Evolutionary conservation across 1,140 invertebrate species (phyloP).

Genomic region (Chrysoperla carnea): DNA sequence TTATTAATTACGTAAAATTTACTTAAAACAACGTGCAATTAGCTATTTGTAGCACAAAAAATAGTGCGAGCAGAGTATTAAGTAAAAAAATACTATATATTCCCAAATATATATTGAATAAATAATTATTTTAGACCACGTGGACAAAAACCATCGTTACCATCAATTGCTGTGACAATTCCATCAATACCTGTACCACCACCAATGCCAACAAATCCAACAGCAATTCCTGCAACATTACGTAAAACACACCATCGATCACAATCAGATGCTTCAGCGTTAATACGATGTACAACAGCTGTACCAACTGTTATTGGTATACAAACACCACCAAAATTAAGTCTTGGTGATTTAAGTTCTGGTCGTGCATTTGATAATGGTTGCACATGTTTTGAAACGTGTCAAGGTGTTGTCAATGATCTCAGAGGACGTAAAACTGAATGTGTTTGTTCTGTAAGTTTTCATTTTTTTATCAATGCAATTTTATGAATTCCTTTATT

Average conservation of each 20-base stretch:
- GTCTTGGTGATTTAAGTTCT: slow-evolving; percentile 78
- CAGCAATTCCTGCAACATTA: slow-evolving; percentile 14
- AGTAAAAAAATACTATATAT: no score
- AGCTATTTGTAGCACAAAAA: no score
- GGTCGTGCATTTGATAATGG: slow-evolving; percentile 93
- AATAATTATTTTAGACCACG: background rate
- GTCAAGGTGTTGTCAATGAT: slow-evolving; percentile 55
- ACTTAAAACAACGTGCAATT: no score
- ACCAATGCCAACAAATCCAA: slow-evolving; percentile 21
- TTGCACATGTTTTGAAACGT: slow-evolving; percentile 57
- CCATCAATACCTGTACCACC: slow-evolving; percentile 19
- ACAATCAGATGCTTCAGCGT: slow-evolving; percentile 66
- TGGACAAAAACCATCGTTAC: background rate
- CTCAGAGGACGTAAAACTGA: slow-evolving; percentile 49
- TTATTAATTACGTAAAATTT: no score
- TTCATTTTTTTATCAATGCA: background rate
- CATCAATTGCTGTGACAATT: slow-evolving; percentile 17
- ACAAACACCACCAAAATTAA: slow-evolving; percentile 35
- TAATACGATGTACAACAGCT: slow-evolving; percentile 11
- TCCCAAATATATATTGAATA: no score
- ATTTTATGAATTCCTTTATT: background rate
- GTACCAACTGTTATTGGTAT: slow-evolving; percentile 16
- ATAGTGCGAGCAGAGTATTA: no score
- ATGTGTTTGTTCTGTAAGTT: slow-evolving; percentile 54
- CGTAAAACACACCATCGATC: slow-evolving; percentile 56